Base-by-base conservation (phyloP, 2,797 vertebrate genomes). In the Gymnothorax reevesii region DNA sequence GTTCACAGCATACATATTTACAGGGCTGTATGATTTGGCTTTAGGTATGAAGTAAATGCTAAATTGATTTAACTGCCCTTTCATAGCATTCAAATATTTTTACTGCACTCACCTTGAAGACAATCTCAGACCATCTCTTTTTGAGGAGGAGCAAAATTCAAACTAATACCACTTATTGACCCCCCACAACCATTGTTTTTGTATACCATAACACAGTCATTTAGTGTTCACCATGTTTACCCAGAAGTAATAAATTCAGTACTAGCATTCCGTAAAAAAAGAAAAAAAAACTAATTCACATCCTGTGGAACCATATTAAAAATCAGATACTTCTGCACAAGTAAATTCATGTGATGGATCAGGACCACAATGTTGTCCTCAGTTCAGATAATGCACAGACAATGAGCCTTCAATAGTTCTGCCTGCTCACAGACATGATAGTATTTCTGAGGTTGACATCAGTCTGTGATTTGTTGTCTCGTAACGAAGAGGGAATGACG, bases 31-130 rank as follows among this genome's bases (percentile, higher is more conserved):
- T n/a, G 75, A 49, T 64, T 83, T 73, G 13, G 17, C 59, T 64
- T 64, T 66, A 83, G 82, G 82, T 57, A 87, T 20, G 69, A 83
- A 87, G 84, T 57, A 33, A 85, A 85, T 69, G 52, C 75, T 6
- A 27, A 84, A 62, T 59, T 13, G 57, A 82, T 57, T 66, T 52
- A 12, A 62, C 20, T 55, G 57, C 66, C 60, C 20, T 64, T 54
- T 22, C 64, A n/a, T 17, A 22, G 52, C 10, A 86, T 22, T 86
- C 73, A 79, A n/a, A 60, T 25, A 33, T 71, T 54, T 54, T 54
- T 42, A 17, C 77, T 83, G 60, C 57, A 73, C 80, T 85, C 7
- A 27, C 17, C 3, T 3, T 62, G 60, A 55, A 79, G 73, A 85
- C 55, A 42, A 42, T 42, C 33, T 42, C 33, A 57, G 84, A 79